A percentile compares a stretch with the other conserved stretches of the same genome.
These are phyloP conservation scores for Syrista parreyssii DNA, from an alignment of 2,888 invertebrate genomes.

Conservation along the genomic window DNA sequence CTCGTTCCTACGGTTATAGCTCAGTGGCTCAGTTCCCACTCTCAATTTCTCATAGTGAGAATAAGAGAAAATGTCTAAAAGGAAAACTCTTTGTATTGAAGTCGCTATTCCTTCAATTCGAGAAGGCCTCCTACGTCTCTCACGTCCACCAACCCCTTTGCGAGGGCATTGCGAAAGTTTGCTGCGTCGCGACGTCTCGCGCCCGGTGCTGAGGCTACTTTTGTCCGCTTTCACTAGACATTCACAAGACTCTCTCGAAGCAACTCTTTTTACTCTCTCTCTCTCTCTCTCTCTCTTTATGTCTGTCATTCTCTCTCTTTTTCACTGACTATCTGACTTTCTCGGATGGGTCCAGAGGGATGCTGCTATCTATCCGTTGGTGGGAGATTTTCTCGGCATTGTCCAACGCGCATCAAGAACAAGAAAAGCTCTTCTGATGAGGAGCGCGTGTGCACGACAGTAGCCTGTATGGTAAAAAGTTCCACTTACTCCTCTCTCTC, in stretches of 20 bases:
- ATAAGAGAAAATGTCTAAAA: not conserved
- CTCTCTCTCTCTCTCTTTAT: conserved; percentile 12
- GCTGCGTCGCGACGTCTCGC: conserved; percentile 27
- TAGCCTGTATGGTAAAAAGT: conserved; percentile 4
- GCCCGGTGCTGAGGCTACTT: conserved; percentile 43
- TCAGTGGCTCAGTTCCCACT: not conserved
- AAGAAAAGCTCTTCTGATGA: conserved; percentile 55
- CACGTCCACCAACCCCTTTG: conserved; percentile 28
- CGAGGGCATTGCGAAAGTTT: conserved; percentile 35
- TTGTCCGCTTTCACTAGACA: conserved; percentile 49
- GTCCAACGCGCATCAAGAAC: conserved; percentile 58
- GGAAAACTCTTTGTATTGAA: conserved; percentile 5
- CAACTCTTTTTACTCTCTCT: conserved; percentile 10
- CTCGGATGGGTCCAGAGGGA: conserved; percentile 11
- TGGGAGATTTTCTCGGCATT: conserved; percentile 57
- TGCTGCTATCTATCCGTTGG: conserved; percentile 4
- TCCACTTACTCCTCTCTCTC: conserved; percentile 29
- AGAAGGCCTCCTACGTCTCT: conserved; percentile 30
- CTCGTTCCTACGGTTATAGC: not conserved
- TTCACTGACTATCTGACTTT: conserved; percentile 20
- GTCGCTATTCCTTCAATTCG: conserved; percentile 48
- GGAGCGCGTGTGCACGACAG: conserved; percentile 28
- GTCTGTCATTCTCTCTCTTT: conserved; percentile 15
- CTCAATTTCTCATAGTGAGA: not conserved
- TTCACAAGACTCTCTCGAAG: conserved; percentile 34